These are phyloP conservation scores for Halictus ligatus DNA, from an alignment of 2,888 invertebrate genomes.

Conservation along the genomic window DNA sequence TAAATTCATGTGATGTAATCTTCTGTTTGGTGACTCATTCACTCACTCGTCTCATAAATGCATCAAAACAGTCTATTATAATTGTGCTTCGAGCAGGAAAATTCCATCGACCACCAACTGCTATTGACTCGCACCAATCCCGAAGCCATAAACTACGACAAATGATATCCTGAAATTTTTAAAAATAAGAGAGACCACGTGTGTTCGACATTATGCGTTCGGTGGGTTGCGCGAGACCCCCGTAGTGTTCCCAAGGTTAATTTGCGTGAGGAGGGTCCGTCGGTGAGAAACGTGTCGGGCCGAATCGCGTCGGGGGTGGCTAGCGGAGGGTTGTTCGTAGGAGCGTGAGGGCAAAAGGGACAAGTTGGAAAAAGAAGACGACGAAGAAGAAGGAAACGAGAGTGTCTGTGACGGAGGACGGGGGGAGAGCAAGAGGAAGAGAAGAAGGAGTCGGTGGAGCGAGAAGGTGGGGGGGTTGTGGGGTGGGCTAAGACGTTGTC, in stretches of 20 bases:
- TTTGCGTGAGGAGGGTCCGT: constrained; percentile 11
- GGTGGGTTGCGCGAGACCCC: neutral
- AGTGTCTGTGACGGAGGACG: constrained; percentile 51
- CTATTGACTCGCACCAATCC: neutral
- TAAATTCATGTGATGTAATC: too few species aligned
- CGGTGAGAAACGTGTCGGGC: constrained; percentile 20
- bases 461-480: constrained; percentile 62
- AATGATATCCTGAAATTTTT: neutral
- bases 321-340: constrained; percentile 24
- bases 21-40: neutral
- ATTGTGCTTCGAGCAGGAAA: neutral
- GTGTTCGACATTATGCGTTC: neutral
- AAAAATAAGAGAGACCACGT: neutral
- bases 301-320: constrained; percentile 4
- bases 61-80: neutral
- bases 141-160: neutral
- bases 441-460: constrained; percentile 22
- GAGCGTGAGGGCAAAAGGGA: constrained; percentile 31
- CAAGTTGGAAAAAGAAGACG: constrained; percentile 15
- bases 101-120: too few species aligned
- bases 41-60: too few species aligned
- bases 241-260: neutral
- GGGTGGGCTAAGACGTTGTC: constrained; percentile 82
- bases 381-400: constrained; percentile 34
- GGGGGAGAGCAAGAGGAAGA: neutral